Base-by-base conservation (phyloP, 1,140 invertebrate genomes). In the Protaetia brevitarsis region DNA sequence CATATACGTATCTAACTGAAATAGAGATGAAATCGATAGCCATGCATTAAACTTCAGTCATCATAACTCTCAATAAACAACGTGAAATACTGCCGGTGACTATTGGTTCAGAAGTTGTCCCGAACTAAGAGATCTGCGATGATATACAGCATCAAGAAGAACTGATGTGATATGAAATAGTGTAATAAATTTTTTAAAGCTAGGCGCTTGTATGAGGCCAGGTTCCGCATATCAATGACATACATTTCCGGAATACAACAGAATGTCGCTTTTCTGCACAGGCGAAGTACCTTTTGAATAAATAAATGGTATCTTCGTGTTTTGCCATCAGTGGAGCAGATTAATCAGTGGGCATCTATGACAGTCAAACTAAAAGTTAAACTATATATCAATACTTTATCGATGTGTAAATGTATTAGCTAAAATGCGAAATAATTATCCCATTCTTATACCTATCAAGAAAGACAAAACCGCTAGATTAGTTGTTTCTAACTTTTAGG, bases 21-120 rank as follows among this genome's bases (percentile, higher is more conserved):
- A 64, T 27, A 57, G 5, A 57, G 56, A 8, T 27, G 31, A 61
- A 66, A 61, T 66, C 64, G 64, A 61, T 37, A 34, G 26, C 23
- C 13, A 64, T 68, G 59, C 63, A 66, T 68, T 68, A 68, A 65
- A 45, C 58, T 65, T 64, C 67, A 68, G 59, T 66, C 64, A 65
- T 68, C 67, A 68, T 68, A 68, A 68, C 67, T 68, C 67, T 68
- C 67, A 64, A 66, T 68, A 68, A 68, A 27, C 67, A 41, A 56
- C 11, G 27, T 68, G 64, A 68, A 68, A 68, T 68, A 68, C 60
- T 13, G 21, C 62, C 62, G 19, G 10, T 26, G 62, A 56, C 34
- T 64, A 64, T 64, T 64, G 36, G 62, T 11, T 26, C 62, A 64
- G 62, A 64, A 64, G 60, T 56, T 64, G 62, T 64, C 62, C 36